phyloP scores from a whole-genome alignment of 2,113 vertebrate species.

The Uria lomvia region DNA sequence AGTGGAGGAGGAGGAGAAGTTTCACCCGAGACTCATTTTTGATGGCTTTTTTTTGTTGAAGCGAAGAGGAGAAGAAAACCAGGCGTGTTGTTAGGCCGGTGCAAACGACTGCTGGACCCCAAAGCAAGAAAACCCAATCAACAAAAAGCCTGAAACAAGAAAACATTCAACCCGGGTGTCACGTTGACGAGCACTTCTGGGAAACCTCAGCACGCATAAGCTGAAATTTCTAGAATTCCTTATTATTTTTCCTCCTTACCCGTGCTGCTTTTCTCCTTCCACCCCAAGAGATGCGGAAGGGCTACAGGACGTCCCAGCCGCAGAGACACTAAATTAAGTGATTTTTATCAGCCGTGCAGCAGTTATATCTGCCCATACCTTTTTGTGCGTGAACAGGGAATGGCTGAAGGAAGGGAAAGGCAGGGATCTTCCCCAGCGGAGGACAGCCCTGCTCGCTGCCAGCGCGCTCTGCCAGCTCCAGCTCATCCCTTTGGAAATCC shows the following conservation, averaged over 20 bases:
- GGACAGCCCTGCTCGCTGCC: neutral
- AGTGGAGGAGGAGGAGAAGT: neutral
- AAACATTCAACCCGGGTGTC: neutral
- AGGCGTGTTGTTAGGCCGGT: neutral
- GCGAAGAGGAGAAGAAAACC: neutral
- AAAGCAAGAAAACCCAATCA: neutral
- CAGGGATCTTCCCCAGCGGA: neutral
- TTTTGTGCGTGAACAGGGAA: neutral
- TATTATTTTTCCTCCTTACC: neutral
- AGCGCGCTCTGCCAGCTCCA: neutral
- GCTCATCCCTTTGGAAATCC: neutral
- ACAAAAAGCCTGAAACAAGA: neutral
- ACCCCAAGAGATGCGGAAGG: neutral
- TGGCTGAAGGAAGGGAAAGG: neutral
- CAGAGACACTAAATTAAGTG: neutral
- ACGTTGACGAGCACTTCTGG: accelerated
- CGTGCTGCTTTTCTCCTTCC: neutral
- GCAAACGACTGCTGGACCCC: neutral
- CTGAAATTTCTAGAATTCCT: neutral
- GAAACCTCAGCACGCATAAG: neutral
- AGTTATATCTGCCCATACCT: neutral
- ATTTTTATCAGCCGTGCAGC: neutral
- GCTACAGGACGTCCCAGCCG: neutral
- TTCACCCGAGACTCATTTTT: neutral
- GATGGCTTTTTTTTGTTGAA: neutral